phyloP scores from a whole-genome alignment of 2,888 invertebrate species.

The Lithophane leautieri region DNA sequence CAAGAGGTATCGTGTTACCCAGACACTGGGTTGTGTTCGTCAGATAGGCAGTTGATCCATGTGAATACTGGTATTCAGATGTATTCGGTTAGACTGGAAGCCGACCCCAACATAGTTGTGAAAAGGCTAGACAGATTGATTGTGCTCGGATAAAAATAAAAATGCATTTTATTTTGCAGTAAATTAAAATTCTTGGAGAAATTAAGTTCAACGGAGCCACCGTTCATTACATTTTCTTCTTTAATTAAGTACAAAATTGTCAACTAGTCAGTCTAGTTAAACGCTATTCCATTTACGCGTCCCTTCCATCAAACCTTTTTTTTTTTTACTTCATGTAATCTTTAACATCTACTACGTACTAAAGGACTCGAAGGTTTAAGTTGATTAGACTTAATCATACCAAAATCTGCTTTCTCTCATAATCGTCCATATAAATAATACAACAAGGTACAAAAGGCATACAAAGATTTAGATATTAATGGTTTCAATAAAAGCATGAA shows the following conservation, averaged over 20 bases:
- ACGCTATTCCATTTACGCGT: no score
- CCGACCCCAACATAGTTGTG: background rate
- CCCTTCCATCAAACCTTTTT: no score
- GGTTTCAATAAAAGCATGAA: no score
- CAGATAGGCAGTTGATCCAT: background rate
- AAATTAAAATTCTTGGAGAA: no score
- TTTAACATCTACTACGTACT: no score
- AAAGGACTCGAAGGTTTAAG: background rate
- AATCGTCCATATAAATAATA: slow-evolving; percentile 10
- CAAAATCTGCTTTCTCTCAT: background rate
- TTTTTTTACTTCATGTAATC: no score
- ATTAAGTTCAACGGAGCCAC: background rate
- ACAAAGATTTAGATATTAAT: no score
- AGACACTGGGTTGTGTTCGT: background rate
- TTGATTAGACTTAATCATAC: background rate
- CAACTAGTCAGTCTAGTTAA: no score
- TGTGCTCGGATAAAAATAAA: background rate
- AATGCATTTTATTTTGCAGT: background rate
- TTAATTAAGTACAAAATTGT: background rate
- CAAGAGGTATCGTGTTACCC: background rate
- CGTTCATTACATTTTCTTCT: background rate
- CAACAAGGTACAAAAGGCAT: no score
- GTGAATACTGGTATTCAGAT: background rate
- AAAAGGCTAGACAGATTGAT: background rate
- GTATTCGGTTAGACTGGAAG: background rate